Evolutionary conservation across 2,113 vertebrate genomes (phyloP), one percentile per base, ranked within the genome.

Genomic region (Cettia cetti): DNA sequence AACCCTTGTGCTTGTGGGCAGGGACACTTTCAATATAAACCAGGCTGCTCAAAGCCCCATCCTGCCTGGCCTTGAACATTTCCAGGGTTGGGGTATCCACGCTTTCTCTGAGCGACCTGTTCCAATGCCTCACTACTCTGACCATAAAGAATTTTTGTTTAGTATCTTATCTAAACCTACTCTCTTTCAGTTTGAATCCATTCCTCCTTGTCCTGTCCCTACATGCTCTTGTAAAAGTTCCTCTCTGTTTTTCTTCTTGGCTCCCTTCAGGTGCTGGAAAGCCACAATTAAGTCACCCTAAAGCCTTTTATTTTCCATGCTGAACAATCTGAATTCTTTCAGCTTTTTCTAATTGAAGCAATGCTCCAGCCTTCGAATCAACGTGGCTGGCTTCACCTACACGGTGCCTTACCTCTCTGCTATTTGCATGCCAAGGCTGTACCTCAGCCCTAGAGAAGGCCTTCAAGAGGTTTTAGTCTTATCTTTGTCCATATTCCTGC

Each of bases 321-420:
- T 66, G 33, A 66, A 24, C 52, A 66, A 39, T 74, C 12, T 44
- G 33, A 74, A 52, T 89, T 72, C 22, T 50, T 59, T 74, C 27
- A 50, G 6, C 10, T 21, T 49, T 71, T 71, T 47, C 50, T 72
- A 4, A 49, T 13, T 44, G 18, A 31, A 65, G 37, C 44, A 14
- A 15, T 50, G 33, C 31, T 65, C 10, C 27, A 81, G 33, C 37
- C 66, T 42, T 57, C 22, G 37, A 37, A 14, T 65, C 18, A 57
- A 3, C 6, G 15, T 49, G 59, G 14, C 12, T 90, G 68, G 26
- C 53, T 95, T 86, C 21, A 35, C 56, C 77, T 53, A 21, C 24
- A 15, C 0, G 0, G 27, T 76, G n/a, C 16, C 37, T 82, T 71
- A 20, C 16, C 26, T 65, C 15, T 81, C 35, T 9, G 2, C 26